phyloP scores from a whole-genome alignment of 2,797 vertebrate species.

The Schizopygopsis malacanthus region DNA sequence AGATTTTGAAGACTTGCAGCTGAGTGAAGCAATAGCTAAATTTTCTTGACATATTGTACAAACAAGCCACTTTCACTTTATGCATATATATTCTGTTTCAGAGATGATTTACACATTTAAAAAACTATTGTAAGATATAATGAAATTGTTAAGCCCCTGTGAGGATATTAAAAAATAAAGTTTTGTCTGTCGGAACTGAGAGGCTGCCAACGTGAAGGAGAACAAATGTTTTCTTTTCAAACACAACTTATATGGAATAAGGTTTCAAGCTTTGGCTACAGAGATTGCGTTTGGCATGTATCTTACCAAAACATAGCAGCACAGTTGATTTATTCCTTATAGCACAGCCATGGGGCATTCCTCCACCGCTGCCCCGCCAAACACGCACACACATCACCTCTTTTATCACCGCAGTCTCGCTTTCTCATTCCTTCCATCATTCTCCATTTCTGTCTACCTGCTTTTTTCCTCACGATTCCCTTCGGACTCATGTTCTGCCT shows the following conservation, averaged over 20 bases:
- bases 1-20: background rate
- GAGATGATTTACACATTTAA: conserved; percentile 21
- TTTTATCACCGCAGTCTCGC: conserved; percentile 46
- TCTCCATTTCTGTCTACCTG: conserved; percentile 46
- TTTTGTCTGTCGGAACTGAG: conserved; percentile 68
- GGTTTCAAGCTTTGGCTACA: conserved; percentile 27
- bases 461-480: conserved; percentile 64
- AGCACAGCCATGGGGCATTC: conserved; percentile 50
- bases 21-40: background rate
- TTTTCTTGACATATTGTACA: conserved; percentile 21
- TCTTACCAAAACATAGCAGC: conserved; percentile 73
- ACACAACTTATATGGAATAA: conserved; percentile 58
- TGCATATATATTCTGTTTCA: conserved; percentile 35
- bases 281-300: conserved; percentile 68
- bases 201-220: conserved; percentile 63
- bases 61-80: conserved; percentile 37
- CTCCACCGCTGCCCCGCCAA: conserved; percentile 35
- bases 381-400: conserved; percentile 46
- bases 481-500: conserved; percentile 76
- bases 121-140: conserved; percentile 31
- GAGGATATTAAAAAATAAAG: conserved; percentile 41
- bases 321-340: conserved; percentile 70
- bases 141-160: conserved; percentile 29
- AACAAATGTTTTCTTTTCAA: conserved; percentile 77
- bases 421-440: conserved; percentile 55